A percentile compares a stretch with the other conserved stretches of the same genome.
These are phyloP conservation scores for Odobenus rosmarus DNA, from an alignment of 2,113 vertebrate genomes.

Conservation along the genomic window DNA sequence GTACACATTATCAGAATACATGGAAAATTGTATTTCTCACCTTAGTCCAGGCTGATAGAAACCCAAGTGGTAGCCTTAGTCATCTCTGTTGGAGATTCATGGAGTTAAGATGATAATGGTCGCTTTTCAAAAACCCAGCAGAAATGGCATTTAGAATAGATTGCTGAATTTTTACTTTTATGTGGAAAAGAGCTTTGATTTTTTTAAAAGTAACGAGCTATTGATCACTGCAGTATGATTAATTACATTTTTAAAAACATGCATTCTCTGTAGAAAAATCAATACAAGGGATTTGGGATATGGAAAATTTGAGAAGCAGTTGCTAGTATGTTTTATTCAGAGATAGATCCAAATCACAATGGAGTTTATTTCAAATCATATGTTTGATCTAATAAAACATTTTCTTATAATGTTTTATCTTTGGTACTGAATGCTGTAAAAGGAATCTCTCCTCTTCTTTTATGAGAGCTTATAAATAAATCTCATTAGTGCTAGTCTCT, in stretches of 20 bases:
- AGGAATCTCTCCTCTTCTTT: not conserved
- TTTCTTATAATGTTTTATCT: slow-evolving; percentile 24
- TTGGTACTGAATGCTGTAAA: not conserved
- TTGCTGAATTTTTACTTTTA: not conserved
- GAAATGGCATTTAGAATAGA: not conserved
- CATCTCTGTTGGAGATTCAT: not conserved
- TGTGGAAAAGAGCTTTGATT: not conserved
- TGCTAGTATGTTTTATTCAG: not conserved
- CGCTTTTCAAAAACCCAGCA: not conserved
- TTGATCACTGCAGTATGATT: not conserved
- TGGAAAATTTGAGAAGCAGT: slow-evolving; percentile 2
- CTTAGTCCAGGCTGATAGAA: not conserved
- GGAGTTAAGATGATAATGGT: not conserved
- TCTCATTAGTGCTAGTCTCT: not conserved
- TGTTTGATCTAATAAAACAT: slow-evolving; percentile 12
- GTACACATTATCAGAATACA: not conserved
- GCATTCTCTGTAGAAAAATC: slow-evolving; percentile 30
- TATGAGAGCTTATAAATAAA: not conserved
- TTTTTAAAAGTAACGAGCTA: not conserved
- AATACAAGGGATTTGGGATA: not conserved
- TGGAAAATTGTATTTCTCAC: not conserved
- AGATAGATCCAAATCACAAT: not conserved
- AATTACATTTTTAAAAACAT: not conserved
- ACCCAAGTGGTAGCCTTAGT: not conserved
- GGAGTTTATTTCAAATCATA: not conserved